Percentiles rank a stretch among this genome's conserved stretches.
Evolutionary conservation across 1,140 invertebrate species (phyloP).

Genomic region (Sinonovacula constricta): DNA sequence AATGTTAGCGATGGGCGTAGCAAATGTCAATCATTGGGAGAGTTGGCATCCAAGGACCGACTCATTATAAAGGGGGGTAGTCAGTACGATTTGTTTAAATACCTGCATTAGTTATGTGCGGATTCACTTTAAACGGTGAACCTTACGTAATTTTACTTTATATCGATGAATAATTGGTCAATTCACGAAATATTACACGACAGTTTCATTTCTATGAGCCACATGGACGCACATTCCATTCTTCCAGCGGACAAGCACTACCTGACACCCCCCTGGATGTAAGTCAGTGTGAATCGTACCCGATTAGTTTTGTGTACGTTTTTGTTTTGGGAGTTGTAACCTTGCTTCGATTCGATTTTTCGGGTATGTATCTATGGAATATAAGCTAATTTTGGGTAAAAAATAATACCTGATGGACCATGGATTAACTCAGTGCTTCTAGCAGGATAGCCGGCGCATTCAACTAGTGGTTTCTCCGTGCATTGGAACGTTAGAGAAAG

Average conservation of each 20-base stretch:
- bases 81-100: neutral
- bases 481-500: slow-evolving; percentile 20
- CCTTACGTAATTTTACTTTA: neutral
- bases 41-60: slow-evolving; percentile 60
- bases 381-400: slow-evolving; percentile 3
- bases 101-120: neutral
- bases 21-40: slow-evolving; percentile 71
- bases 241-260: slow-evolving; percentile 30
- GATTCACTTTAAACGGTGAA: neutral
- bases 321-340: slow-evolving; percentile 30
- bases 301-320: slow-evolving; percentile 50
- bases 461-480: slow-evolving; percentile 38
- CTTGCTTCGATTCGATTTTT: slow-evolving; percentile 21
- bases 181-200: neutral
- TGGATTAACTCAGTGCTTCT: neutral
- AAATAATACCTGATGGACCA: neutral
- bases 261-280: slow-evolving; percentile 42
- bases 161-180: neutral
- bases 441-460: neutral
- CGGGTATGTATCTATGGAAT: slow-evolving; percentile 41
- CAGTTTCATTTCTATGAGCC: neutral
- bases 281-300: slow-evolving; percentile 39
- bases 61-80: slow-evolving; percentile 41
- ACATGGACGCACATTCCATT: slow-evolving; percentile 28
- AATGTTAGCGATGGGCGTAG: slow-evolving; percentile 70